Conservation (phyloP, 2,888 invertebrate genomes). For the Dasysyrphus tricinctus region DNA sequence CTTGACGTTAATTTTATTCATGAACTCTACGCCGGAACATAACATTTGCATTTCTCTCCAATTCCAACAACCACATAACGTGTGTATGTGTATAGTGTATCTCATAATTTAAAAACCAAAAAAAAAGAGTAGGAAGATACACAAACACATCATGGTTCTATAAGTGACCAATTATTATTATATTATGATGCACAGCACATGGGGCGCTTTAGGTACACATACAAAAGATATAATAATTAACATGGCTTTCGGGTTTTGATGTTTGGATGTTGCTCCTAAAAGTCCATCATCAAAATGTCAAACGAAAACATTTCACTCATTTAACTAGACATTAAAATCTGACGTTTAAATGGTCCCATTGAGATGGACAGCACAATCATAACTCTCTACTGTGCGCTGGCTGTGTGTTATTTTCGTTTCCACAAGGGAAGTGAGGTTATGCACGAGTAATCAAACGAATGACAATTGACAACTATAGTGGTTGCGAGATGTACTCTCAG, state of each 20-base stretch:
- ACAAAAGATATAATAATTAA: slow-evolving; percentile 42
- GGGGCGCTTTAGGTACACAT: slow-evolving; percentile 19
- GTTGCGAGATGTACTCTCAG: slow-evolving; percentile 9
- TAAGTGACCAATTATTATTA: slow-evolving; percentile 66
- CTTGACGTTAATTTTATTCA: slow-evolving; percentile 58
- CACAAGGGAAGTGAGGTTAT: slow-evolving; percentile 11
- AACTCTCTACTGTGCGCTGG: slow-evolving; percentile 2
- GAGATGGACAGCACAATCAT: slow-evolving; percentile 43
- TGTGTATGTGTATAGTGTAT: background rate
- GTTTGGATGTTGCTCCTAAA: slow-evolving; percentile 14
- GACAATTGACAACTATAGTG: slow-evolving; percentile 50
- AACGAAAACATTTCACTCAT: slow-evolving; percentile 55
- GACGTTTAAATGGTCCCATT: slow-evolving; percentile 50
- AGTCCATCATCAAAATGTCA: slow-evolving; percentile 67
- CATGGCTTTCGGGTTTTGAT: slow-evolving; percentile 25
- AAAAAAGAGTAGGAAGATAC: background rate
- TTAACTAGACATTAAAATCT: slow-evolving; percentile 50
- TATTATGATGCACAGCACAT: slow-evolving; percentile 50
- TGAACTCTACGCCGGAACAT: slow-evolving; percentile 57
- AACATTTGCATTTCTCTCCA: slow-evolving; percentile 57
- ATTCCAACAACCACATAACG: background rate
- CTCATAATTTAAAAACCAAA: background rate
- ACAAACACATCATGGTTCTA: background rate
- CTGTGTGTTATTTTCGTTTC: background rate
- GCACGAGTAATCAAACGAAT: slow-evolving; percentile 39